Base-by-base conservation (phyloP, 2,888 invertebrate species). In the Baronia brevicornis region DNA sequence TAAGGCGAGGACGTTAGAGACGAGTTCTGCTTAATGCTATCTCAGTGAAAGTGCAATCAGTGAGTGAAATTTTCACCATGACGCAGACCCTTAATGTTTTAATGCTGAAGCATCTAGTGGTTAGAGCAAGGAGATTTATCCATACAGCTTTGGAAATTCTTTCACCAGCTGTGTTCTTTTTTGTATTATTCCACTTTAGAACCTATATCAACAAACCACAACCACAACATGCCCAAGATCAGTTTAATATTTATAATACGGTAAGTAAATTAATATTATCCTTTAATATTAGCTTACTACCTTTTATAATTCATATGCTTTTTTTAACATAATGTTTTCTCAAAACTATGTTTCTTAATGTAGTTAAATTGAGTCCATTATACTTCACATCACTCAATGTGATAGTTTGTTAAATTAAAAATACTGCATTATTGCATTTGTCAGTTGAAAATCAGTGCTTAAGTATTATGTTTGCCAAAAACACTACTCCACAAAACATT, bases 81-180 rank as follows among this genome's bases (percentile, higher is more conserved):
- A 44, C 36, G 38, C 38, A 51, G 2, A 43, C 43, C 7, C 42
- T 68, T 7, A 21, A 26, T 10, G 59, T 68, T 12, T 43, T 69
- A 22, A 53, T 69, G 58, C 63, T 65, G 60, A 70, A 66, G 43
- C 67, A 68, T 43, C 35, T 53, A 2, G 48, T 54, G 26, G 65
- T 65, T 11, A 50, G 66, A 10, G 43, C 48, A 18, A 48, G 58
- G 19, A 53, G 60, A 25, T 61, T 50, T 28, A 46, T 66, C 5
- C 52, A 59, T 5, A 66, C 63, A 1, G 29, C 49, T 3, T 34
- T 62, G n/a, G 64, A 66, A 30, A 32, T 60, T 5, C 3, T 50
- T 2, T 51, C 59, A 2, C 59, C 64, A 6, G 27, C 54, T 1
- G 6, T 57, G 4, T 49, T 61, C 19, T 51, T 63, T 14, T 22